Base-by-base conservation (phyloP, 2,113 vertebrate species). In the Orycteropus afer region DNA sequence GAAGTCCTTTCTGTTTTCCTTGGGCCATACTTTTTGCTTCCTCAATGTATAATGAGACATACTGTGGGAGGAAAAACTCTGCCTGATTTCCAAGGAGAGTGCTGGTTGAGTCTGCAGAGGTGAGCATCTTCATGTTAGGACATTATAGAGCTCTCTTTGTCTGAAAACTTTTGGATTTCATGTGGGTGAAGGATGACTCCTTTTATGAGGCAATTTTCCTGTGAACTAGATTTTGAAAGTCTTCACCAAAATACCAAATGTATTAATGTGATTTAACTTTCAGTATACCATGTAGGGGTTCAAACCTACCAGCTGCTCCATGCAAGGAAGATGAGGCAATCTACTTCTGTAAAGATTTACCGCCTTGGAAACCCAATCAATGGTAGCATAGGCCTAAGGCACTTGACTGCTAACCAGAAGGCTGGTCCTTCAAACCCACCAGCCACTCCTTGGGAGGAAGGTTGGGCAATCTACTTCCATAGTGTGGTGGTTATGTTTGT, bases 181-280 rank as follows among this genome's bases (percentile, higher is more conserved):
- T 32, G 18, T 27, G 37, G 53, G 27, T 76, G 63, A 83, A 67
- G 55, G 92, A 91, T 37, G 42, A 76, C 8, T 42, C 13, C 25
- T 65, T 73, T 42, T 89, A 22, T 3, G 45, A 57, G 45, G 1
- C 10, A 3, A 2, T 74, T 88, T 90, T 69, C 87, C 51, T 79
- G 67, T 10, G 34, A 71, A 45, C 47, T 18, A 37, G 57, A 63
- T 63, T 89, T 86, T 94, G 91, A 78, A 94, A 96, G 7, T 42
- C 51, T 83, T 55, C 6, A 3, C 34, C 27, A 90, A 94, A 93
- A 2, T 27, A 83, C 34, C 63, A 74, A 42, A 81, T 89, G 37
- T 45, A 3, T 91, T 45, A 61, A 57, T 63, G 37, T 17, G 49
- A 73, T 78, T 83, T 89, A 92, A 86, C 47, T 2, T 8, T 85